Conservation (phyloP, 2,888 invertebrate genomes). For the Dasysyrphus albostriatus region DNA sequence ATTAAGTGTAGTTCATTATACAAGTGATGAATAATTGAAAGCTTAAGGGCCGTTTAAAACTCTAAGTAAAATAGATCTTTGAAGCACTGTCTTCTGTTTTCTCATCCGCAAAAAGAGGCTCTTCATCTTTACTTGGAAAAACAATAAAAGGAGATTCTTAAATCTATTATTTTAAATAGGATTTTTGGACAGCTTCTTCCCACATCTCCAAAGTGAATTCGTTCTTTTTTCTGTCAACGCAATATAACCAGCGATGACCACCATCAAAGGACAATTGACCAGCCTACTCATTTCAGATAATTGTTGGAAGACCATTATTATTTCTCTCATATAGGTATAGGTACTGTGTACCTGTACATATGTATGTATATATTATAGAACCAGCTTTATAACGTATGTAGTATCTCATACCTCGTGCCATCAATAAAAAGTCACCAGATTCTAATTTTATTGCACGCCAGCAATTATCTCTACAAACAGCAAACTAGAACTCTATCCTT, state of each 20-base stretch:
- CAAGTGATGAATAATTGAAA: too few relatives aligned
- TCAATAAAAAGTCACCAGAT: slow-evolving; percentile 76
- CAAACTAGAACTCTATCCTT: slow-evolving; percentile 57
- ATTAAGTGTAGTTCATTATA: too few relatives aligned
- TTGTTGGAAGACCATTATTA: slow-evolving; percentile 65
- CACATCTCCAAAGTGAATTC: background rate
- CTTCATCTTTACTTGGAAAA: background rate
- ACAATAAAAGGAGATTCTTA: background rate
- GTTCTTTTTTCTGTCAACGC: slow-evolving; percentile 12
- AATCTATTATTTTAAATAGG: background rate
- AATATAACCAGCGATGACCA: slow-evolving; percentile 42
- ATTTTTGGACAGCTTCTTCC: background rate
- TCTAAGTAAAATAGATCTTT: too few relatives aligned
- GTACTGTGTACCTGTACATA: background rate
- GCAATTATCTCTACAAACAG: slow-evolving; percentile 75
- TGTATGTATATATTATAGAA: background rate
- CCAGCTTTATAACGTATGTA: slow-evolving; percentile 1
- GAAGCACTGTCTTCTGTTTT: background rate
- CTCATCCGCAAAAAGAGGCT: background rate
- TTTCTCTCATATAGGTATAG: slow-evolving; percentile 30
- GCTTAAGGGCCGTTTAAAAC: too few relatives aligned
- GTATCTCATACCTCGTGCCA: slow-evolving; percentile 71
- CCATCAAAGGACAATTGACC: slow-evolving; percentile 65
- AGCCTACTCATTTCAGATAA: slow-evolving; percentile 73
- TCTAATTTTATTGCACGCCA: slow-evolving; percentile 75